Evolutionary conservation across 2,888 invertebrate genomes (phyloP), one percentile per base, ranked within the genome.

Genomic region (Amiota communis): DNA sequence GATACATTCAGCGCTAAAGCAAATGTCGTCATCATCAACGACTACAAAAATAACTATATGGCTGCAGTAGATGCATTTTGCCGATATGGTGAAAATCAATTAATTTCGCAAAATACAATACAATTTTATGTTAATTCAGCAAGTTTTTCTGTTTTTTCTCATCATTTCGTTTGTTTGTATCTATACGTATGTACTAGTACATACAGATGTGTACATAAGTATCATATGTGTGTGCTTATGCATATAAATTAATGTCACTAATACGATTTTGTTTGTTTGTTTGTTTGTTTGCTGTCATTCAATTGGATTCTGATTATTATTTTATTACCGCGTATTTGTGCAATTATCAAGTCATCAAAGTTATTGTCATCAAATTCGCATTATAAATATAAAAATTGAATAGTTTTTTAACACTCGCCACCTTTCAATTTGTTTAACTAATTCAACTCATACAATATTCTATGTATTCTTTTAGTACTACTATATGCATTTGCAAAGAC

Each of bases 301-400:
- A 20, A 47, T 9, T 46, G 68, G 36, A 78, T 78, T 83, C 84
- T 83, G 83, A 86, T 83, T 84, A 85, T 83, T 83, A 85, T 83
- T 83, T 83, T 83, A 83, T 83, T 79, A 84, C 79, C 78, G 81
- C 78, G 81, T 80, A 86, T 85, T 83, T 82, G 81, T 76, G 79
- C 81, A 86, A 85, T 85, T 85, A 85, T 86, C 87, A 80, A 83
- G 83, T 85, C 83, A 86, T 85, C 85, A 86, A 84, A 83, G 77
- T 77, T 78, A 79, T 78, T 81, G 79, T 84, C 87, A 83, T 85
- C 78, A 81, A 85, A 79, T 77, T 79, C 49, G 15, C 51, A 53
- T 68, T 51, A 23, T 48, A 46, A 12, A 63, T 17, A 63, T 63
- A 12, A 23, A 63, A 23, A 46, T 46, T 10, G n/a, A 36, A 36